phyloP scores from a whole-genome alignment of 2,797 vertebrate genomes.

The Odontamblyopus rebecca region DNA sequence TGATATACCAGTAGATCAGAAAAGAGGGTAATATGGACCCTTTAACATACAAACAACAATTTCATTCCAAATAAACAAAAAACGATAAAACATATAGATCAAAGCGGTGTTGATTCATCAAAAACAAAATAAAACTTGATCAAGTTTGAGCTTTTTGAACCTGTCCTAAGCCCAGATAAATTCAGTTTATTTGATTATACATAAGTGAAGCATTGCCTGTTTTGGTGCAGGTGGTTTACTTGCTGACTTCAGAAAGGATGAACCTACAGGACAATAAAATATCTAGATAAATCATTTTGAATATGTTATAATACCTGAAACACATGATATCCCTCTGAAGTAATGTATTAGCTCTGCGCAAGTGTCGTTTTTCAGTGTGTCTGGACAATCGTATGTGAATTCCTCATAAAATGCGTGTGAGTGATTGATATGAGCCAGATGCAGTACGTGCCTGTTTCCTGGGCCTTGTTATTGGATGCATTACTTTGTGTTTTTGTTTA shows the following conservation, averaged over 20 bases:
- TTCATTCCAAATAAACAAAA: no score
- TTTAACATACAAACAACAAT: neutral
- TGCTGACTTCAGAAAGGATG: neutral
- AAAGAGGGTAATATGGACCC: no score
- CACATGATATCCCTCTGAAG: neutral
- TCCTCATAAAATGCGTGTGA: conserved; percentile 13
- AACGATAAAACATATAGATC: no score
- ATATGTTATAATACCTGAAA: neutral
- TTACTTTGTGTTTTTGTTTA: conserved; percentile 49
- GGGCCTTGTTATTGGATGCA: conserved; percentile 23
- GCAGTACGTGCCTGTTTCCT: conserved; percentile 18
- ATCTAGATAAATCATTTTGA: neutral
- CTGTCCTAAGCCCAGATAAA: no score
- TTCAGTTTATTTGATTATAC: no score
- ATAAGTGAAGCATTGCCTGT: neutral
- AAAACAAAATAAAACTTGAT: no score
- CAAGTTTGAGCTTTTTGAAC: no score
- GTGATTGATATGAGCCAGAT: conserved; percentile 31
- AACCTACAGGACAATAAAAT: neutral
- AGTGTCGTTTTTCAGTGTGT: neutral
- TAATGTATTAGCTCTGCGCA: neutral
- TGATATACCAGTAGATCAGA: no score
- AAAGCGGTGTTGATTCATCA: no score
- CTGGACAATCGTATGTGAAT: conserved; percentile 1
- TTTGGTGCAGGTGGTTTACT: neutral